Base-by-base conservation (phyloP, 1,140 invertebrate species). In the Ceratina australensis region DNA sequence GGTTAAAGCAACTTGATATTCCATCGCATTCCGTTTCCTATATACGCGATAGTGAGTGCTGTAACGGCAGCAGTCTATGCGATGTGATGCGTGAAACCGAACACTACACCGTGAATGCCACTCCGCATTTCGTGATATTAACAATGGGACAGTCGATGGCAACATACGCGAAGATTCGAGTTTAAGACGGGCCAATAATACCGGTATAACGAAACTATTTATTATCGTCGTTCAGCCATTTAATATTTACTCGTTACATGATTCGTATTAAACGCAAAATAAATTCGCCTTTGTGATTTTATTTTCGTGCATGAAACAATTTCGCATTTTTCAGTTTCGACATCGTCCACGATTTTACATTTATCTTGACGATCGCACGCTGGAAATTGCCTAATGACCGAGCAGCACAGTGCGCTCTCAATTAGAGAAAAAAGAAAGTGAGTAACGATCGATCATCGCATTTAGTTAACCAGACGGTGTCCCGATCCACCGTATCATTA, bases 21-120 rank as follows among this genome's bases (percentile, higher is more conserved):
- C 66, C 59, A 83, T 84, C 80, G 77, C 54, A 52, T 59, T 67
- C 18, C 79, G 59, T 72, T 78, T 72, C 71, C 57, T 71, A 71
- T 28, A 28, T 22, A 33, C 28, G 16, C 67, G 82, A 81, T 85
- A 73, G 52, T 24, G 66, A 56, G 26, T 59, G 26, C 57, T 16
- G 42, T 81, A 83, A 80, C 66, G 77, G 59, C 50, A 26, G 22
- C 60, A 75, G 77, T 68, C 50, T 75, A 72, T 57, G 28, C 28
- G 28, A 33, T 33, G 28, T 5, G 28, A 52, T 52, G 49, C 54
- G 72, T 57, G 72, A 84, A 84, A 83, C 81, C 63, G 77, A 84
- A 80, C 61, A 68, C 67, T 72, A 57, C 60, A 79, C n/a, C 52
- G 50, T 64, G 59, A 75, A 75, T 49, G 78, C 20, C 42, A 60